A percentile compares a stretch with the other conserved stretches of the same genome.
Conservation (phyloP, 2,113 vertebrate species). For the Anhinga rufa region DNA sequence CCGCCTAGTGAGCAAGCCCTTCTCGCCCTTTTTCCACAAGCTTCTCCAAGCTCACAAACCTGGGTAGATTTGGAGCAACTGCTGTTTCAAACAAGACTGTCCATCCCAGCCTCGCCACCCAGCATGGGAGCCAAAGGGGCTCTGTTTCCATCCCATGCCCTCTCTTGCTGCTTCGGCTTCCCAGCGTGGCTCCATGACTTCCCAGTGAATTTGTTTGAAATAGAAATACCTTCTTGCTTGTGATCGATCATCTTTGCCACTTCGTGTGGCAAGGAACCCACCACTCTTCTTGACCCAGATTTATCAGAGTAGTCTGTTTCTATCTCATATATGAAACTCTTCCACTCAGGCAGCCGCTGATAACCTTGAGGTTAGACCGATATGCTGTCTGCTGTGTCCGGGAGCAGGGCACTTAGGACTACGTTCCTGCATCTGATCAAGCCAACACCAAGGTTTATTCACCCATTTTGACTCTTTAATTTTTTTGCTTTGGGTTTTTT, state of each 20-base stretch:
- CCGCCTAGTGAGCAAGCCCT: slow-evolving; percentile 6
- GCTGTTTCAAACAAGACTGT: slow-evolving; percentile 14
- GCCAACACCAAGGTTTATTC: neutral
- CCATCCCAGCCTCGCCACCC: neutral
- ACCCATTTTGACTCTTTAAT: neutral
- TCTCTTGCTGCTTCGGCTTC: neutral
- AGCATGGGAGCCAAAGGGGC: neutral
- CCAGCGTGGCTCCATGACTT: neutral
- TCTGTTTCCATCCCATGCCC: neutral
- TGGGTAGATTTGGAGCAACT: slow-evolving; percentile 9
- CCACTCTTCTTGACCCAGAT: neutral
- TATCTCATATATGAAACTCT: neutral
- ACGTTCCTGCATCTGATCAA: neutral
- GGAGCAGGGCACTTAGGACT: neutral
- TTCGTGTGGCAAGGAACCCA: rapidly evolving
- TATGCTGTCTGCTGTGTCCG: rapidly evolving
- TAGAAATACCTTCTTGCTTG: neutral
- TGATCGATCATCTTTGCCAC: rapidly evolving
- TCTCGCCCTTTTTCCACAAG: slow-evolving; percentile 12
- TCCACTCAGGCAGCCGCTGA: neutral
- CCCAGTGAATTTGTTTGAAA: neutral
- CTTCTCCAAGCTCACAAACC: slow-evolving; percentile 52
- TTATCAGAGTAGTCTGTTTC: neutral
- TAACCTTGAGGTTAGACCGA: neutral
- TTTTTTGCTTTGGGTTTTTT: neutral